Evolutionary conservation across 2,888 invertebrate species (phyloP), one percentile per base, ranked within the genome.

Genomic region (Polydrusus cervinus): DNA sequence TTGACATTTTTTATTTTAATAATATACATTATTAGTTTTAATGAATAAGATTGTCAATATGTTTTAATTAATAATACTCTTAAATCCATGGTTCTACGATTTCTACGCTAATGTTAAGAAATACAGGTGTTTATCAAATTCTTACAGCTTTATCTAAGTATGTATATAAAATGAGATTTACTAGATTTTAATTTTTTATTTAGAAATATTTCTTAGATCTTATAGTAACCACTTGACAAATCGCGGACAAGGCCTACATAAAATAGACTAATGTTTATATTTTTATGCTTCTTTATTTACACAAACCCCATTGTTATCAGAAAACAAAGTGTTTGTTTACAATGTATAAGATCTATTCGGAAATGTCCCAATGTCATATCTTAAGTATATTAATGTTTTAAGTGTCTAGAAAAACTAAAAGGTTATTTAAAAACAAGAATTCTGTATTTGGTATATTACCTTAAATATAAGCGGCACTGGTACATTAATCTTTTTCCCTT

Each of bases 191-290:
- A 53, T 47, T 5, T 34, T 34, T 6, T 25, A 25, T 25, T 3
- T 25, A 1, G n/a, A 20, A 18, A 6, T 20, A 25, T 14, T 55
- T 55, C 30, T 34, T 34, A 51, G 43, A 13, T 43, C n/a, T 43
- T 43, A n/a, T n/a, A n/a, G 9, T 55, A 60, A 38, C 1, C 30
- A 60, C 57, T 60, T 60, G 16, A 38, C 10, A 60, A 34, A 60
- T 60, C 18, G 57, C 57, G 18, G 57, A 60, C 57, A 60, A 60
- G 57, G 57, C 38, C 38, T 38, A 40, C 5, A 25, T 60, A 38
- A 60, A 38, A 38, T 60, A 60, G 57, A 60, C 30, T 38, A 38
- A 38, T 38, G 38, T 60, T 14, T 14, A 60, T 38, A 16, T 16
- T 57, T 57, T n/a, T 16, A 40, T 60, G 18, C 34, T 55, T 14